Evolutionary conservation across 2,888 invertebrate species (phyloP).

Genomic region (Myathropa florea): DNA sequence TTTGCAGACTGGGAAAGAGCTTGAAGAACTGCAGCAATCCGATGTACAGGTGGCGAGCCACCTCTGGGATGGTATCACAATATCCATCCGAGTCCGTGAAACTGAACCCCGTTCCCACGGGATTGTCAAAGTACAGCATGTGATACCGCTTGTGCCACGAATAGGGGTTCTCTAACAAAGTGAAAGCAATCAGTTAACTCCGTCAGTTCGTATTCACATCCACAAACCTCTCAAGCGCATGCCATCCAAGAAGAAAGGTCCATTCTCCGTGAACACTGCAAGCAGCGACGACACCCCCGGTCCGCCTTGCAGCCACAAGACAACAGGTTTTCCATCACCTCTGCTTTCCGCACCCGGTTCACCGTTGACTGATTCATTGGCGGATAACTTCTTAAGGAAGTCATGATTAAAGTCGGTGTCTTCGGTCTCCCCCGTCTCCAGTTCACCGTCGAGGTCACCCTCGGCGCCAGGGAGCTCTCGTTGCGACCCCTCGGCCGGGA

Average conservation of each 20-base stretch:
- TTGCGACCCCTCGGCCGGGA: slow-evolving; percentile 82
- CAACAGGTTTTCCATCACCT: slow-evolving; percentile 81
- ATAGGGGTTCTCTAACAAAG: slow-evolving; percentile 81
- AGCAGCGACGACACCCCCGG: slow-evolving; percentile 83
- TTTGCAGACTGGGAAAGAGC: slow-evolving; percentile 83
- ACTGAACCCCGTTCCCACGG: slow-evolving; percentile 86
- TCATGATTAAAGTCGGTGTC: slow-evolving; percentile 74
- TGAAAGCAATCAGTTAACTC: neutral
- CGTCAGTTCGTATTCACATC: neutral
- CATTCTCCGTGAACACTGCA: slow-evolving; percentile 84
- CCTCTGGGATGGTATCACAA: slow-evolving; percentile 84
- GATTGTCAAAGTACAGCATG: slow-evolving; percentile 86
- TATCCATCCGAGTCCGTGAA: slow-evolving; percentile 84
- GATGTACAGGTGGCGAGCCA: slow-evolving; percentile 84
- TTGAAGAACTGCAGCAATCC: slow-evolving; percentile 85
- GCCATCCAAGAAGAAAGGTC: slow-evolving; percentile 83
- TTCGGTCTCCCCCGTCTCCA: slow-evolving; percentile 81
- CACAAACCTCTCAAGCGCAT: slow-evolving; percentile 73
- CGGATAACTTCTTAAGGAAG: slow-evolving; percentile 83
- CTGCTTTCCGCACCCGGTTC: slow-evolving; percentile 52
- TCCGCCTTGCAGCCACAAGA: slow-evolving; percentile 84
- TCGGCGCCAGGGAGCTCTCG: slow-evolving; percentile 80
- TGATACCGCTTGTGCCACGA: slow-evolving; percentile 85
- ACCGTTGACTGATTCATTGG: slow-evolving; percentile 40
- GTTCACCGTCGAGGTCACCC: slow-evolving; percentile 80